Percentiles rank a stretch among this genome's conserved stretches.
Conservation (phyloP, 2,113 vertebrate species). For the Manacus vitellinus region DNA sequence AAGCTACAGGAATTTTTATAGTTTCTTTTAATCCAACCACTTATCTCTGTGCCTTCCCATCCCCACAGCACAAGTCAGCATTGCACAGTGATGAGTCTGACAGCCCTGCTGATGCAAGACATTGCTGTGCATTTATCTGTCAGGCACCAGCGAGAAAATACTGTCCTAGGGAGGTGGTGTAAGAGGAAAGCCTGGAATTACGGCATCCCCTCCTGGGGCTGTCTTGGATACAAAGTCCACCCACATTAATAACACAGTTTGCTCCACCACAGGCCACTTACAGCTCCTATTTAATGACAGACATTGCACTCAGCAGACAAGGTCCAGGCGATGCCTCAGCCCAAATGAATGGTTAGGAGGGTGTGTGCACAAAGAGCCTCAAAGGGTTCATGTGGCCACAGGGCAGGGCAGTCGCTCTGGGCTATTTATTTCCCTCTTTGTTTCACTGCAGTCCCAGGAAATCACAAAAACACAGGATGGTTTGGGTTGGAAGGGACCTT, state of each 20-base stretch:
- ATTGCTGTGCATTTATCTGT: neutral
- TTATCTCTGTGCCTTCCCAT: neutral
- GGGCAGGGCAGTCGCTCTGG: neutral
- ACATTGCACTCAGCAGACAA: neutral
- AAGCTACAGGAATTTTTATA: neutral
- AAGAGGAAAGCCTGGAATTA: conserved; percentile 54
- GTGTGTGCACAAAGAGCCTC: neutral
- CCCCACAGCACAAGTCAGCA: neutral
- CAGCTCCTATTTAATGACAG: neutral
- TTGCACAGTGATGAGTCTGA: neutral
- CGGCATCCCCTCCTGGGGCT: neutral
- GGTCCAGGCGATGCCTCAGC: neutral
- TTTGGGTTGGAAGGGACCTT: neutral
- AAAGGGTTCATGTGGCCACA: neutral
- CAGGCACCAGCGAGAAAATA: conserved; percentile 33
- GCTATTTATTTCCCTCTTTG: neutral
- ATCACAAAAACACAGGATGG: neutral
- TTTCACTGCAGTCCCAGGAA: neutral
- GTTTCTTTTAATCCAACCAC: neutral
- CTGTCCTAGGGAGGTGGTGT: neutral
- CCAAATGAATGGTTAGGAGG: neutral
- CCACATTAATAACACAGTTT: neutral
- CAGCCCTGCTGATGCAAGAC: neutral
- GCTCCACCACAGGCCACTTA: neutral
- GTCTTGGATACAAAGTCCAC: accelerated